These are phyloP conservation scores for Lamellibrachia luymesi DNA, from an alignment of 1,140 invertebrate species.

Conservation along the genomic window DNA sequence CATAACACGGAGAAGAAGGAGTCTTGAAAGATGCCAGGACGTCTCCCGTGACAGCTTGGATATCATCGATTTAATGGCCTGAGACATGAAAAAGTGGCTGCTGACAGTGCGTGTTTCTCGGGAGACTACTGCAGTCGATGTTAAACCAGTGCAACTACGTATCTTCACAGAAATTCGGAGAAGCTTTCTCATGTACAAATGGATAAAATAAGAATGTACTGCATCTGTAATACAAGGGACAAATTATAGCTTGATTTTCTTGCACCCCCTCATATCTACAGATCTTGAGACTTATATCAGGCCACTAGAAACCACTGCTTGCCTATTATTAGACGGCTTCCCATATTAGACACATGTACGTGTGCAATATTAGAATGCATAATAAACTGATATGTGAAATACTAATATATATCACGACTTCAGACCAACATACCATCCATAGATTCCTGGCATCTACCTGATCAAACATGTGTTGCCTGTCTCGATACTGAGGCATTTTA, in stretches of 20 bases:
- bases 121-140: background rate
- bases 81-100: background rate
- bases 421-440: background rate
- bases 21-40: background rate
- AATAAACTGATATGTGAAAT: background rate
- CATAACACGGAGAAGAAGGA: background rate
- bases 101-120: background rate
- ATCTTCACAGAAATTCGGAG: background rate
- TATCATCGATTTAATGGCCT: constrained; percentile 5
- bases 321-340: background rate
- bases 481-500: background rate
- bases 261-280: background rate
- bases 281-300: background rate
- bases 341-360: background rate
- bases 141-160: background rate
- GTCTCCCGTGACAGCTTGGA: background rate
- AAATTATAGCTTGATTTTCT: background rate
- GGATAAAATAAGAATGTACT: background rate
- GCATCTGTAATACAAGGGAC: background rate
- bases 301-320: background rate
- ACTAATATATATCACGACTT: background rate
- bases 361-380: background rate
- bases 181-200: background rate
- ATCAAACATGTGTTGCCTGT: background rate
- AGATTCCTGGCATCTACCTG: background rate